Evolutionary conservation across 2,113 vertebrate species (phyloP).

Genomic region (Oxyura jamaicensis): DNA sequence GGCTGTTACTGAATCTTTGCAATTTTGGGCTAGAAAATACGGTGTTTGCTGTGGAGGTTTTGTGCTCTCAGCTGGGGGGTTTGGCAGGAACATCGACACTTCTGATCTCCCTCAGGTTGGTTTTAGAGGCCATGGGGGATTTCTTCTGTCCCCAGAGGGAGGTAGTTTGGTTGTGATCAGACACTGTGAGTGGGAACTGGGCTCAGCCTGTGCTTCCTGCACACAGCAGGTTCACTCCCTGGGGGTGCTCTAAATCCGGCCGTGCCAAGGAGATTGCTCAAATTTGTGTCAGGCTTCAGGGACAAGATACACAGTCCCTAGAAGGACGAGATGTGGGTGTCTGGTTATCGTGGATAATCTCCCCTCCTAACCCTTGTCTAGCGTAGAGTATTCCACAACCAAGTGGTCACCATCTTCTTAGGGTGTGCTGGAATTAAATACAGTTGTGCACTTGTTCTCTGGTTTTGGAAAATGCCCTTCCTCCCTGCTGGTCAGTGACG

Average conservation of each 20-base stretch:
- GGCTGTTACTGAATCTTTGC: not conserved
- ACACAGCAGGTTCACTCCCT: not conserved
- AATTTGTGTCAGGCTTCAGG: not conserved
- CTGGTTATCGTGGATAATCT: not conserved
- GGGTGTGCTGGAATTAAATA: not conserved
- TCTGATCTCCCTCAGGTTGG: not conserved
- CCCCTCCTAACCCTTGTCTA: not conserved
- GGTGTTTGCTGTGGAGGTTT: not conserved
- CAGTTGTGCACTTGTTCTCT: not conserved
- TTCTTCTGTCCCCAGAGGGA: not conserved
- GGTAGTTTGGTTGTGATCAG: not conserved
- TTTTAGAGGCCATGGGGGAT: not conserved
- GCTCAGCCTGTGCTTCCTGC: not conserved
- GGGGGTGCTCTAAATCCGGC: not conserved
- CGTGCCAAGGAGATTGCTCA: not conserved
- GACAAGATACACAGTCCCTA: not conserved
- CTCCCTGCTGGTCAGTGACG: fast-evolving
- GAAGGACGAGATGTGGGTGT: not conserved
- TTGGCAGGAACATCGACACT: not conserved
- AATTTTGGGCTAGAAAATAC: fast-evolving
- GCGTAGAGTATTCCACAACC: not conserved
- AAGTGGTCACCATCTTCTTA: not conserved
- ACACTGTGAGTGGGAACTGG: not conserved
- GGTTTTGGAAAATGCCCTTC: not conserved
- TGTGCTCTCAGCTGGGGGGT: fast-evolving